These are phyloP conservation scores for Mobula hypostoma DNA, from an alignment of 2,113 vertebrate species.

Conservation along the genomic window DNA sequence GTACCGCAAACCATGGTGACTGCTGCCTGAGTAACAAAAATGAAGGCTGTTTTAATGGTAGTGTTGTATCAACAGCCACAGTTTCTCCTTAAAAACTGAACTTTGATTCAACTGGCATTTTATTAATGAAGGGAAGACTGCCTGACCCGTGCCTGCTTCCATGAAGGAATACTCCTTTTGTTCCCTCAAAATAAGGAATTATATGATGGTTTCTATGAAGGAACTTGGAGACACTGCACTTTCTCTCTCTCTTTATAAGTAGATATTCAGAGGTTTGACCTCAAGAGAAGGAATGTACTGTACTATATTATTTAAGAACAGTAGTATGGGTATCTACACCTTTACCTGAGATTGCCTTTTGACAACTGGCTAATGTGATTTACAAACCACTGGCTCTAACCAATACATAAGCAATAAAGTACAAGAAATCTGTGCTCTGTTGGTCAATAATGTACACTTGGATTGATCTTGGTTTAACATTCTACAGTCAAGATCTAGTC, in stretches of 20 bases:
- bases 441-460: slow-evolving; percentile 32
- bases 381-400: slow-evolving; percentile 34
- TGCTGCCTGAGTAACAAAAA: slow-evolving; percentile 53
- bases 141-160: slow-evolving; percentile 56
- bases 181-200: slow-evolving; percentile 48
- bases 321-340: slow-evolving; percentile 57
- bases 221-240: slow-evolving; percentile 58
- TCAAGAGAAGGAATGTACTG: slow-evolving; percentile 68
- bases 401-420: slow-evolving; percentile 31
- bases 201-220: slow-evolving; percentile 50
- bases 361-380: slow-evolving; percentile 61
- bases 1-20: slow-evolving; percentile 46
- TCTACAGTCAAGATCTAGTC: neutral
- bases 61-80: slow-evolving; percentile 55
- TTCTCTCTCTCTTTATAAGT: slow-evolving; percentile 45
- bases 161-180: slow-evolving; percentile 51
- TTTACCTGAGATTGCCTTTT: slow-evolving; percentile 71
- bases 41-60: slow-evolving; percentile 50
- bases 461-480: neutral
- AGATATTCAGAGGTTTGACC: slow-evolving; percentile 45
- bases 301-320: slow-evolving; percentile 44
- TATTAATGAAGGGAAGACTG: slow-evolving; percentile 48
- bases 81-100: slow-evolving; percentile 43
- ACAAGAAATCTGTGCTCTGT: slow-evolving; percentile 16
- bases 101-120: slow-evolving; percentile 51